These are phyloP conservation scores for Corella eumyota DNA, from an alignment of 23 tunicate genomes.

Conservation along the genomic window DNA sequence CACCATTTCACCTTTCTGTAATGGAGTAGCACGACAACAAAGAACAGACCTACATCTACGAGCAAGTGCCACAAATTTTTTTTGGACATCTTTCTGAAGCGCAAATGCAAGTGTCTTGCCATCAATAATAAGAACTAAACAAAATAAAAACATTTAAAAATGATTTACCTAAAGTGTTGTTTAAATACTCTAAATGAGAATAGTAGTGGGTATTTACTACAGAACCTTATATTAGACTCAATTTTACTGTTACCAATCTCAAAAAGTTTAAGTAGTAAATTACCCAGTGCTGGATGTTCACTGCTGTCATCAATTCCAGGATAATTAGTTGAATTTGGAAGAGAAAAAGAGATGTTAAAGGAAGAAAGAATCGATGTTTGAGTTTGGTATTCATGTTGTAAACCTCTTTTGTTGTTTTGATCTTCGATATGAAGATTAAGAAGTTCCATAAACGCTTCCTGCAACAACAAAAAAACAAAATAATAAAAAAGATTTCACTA, in stretches of 20 bases:
- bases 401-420: slow-evolving; percentile 43
- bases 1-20: slow-evolving; percentile 89
- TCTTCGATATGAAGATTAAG: slow-evolving; percentile 41
- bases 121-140: slow-evolving; percentile 76
- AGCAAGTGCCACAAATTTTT: slow-evolving; percentile 58
- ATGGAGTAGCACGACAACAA: slow-evolving; percentile 94
- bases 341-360: slow-evolving; percentile 28
- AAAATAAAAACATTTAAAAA: neutral
- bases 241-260: neutral
- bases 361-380: slow-evolving; percentile 26
- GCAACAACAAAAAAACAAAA: neutral
- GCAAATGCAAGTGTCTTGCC: slow-evolving; percentile 80
- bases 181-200: neutral
- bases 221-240: no score
- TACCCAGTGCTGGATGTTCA: slow-evolving; percentile 59
- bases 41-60: slow-evolving; percentile 76
- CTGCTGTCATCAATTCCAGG: slow-evolving; percentile 42
- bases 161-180: neutral
- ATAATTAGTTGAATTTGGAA: slow-evolving; percentile 37
- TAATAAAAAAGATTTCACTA: no score
- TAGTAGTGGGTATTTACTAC: no score
- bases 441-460: slow-evolving; percentile 46
- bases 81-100: slow-evolving; percentile 61
- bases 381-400: slow-evolving; percentile 17
- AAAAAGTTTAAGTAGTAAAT: neutral